A percentile compares a stretch with the other conserved stretches of the same genome.
Evolutionary conservation across 2,113 vertebrate species (phyloP).

Genomic region (Eurypyga helias): DNA sequence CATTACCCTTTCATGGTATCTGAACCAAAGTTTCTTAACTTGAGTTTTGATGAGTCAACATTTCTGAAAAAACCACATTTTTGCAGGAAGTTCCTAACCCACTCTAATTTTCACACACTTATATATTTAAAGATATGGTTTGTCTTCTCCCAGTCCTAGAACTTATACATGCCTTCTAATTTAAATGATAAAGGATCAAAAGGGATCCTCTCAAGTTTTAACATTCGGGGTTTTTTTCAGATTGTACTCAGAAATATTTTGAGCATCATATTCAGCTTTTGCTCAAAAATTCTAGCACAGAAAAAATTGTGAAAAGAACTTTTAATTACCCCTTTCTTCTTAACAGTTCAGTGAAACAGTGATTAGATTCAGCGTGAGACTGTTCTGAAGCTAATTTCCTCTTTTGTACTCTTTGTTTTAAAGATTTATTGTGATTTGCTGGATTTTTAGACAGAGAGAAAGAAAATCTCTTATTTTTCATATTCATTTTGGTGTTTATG

Average conservation of each 20-base stretch:
- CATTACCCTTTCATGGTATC: background rate
- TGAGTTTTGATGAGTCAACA: background rate
- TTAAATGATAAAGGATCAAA: background rate
- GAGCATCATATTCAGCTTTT: background rate
- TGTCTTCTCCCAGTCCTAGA: background rate
- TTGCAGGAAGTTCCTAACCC: background rate
- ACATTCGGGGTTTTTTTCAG: background rate
- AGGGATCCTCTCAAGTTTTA: background rate
- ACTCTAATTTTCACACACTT: background rate
- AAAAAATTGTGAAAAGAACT: background rate
- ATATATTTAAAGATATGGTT: background rate
- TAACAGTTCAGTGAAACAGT: background rate
- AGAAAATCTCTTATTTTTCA: background rate
- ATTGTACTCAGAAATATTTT: background rate
- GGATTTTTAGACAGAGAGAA: background rate
- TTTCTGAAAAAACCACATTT: background rate
- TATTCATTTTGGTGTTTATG: background rate
- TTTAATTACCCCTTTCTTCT: background rate
- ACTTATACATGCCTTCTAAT: background rate
- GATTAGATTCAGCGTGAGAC: background rate
- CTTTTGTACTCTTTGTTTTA: background rate
- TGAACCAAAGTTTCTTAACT: background rate
- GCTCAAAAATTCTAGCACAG: background rate
- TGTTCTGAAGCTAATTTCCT: conserved; percentile 5
- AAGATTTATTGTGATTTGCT: background rate